phyloP scores from a whole-genome alignment of 2,797 vertebrate genomes.

The Chanos chanos region DNA sequence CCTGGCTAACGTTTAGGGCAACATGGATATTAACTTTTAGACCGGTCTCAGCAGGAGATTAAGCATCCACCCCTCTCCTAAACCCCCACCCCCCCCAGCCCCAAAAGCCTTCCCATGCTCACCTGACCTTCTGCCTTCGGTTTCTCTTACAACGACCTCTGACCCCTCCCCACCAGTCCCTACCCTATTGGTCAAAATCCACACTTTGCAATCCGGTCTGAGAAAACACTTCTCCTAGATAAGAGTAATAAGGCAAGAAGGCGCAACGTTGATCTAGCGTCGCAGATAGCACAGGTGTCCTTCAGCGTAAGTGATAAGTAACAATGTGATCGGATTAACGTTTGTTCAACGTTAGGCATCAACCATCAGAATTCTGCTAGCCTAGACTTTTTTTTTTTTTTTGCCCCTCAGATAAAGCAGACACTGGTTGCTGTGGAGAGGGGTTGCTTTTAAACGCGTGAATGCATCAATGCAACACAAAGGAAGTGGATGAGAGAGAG shows the following conservation, averaged over 20 bases:
- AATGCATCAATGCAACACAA: conserved; percentile 9
- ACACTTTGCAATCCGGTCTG: conserved; percentile 41
- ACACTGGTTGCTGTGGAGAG: conserved; percentile 11
- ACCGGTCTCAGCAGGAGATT: conserved; percentile 62
- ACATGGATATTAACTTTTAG: conserved; percentile 64
- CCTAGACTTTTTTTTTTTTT: conserved; percentile 41
- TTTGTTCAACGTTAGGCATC: conserved; percentile 38
- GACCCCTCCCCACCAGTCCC: conserved; percentile 22
- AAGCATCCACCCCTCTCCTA: conserved; percentile 59
- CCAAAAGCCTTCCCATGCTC: not conserved
- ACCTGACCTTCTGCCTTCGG: conserved; percentile 44
- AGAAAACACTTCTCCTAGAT: conserved; percentile 61
- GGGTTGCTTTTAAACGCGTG: conserved; percentile 26
- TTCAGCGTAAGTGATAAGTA: conserved; percentile 37
- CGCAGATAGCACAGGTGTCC: conserved; percentile 39
- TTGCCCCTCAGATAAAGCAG: conserved; percentile 44
- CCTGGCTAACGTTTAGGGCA: conserved; percentile 54
- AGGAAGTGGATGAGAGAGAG: conserved; percentile 6
- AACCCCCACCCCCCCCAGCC: conserved; percentile 51
- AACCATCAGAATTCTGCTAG: conserved; percentile 39
- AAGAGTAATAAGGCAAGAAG: conserved; percentile 54
- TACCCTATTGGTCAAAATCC: not conserved
- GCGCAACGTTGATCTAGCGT: conserved; percentile 22
- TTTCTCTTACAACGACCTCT: conserved; percentile 47
- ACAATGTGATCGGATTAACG: conserved; percentile 39